These are phyloP conservation scores for Drosophila bocqueti DNA, from an alignment of 1,140 invertebrate species.

Conservation along the genomic window DNA sequence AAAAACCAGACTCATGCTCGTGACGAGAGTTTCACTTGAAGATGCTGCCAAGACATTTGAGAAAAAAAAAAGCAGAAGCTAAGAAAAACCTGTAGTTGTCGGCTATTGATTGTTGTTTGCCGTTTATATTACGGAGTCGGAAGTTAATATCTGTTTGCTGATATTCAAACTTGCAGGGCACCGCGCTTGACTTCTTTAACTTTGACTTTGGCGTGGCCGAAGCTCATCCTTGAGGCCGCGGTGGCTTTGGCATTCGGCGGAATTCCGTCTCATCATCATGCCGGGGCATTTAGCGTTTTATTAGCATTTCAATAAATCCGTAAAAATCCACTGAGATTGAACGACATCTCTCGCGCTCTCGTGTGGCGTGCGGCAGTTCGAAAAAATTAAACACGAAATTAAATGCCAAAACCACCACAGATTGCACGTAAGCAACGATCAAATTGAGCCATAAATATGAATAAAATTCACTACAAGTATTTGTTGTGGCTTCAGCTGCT, in stretches of 20 bases:
- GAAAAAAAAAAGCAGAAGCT: not conserved
- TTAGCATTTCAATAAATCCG: conserved; percentile 64
- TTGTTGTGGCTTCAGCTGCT: conserved; percentile 23
- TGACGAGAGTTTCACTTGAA: conserved; percentile 57
- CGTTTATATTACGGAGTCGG: conserved; percentile 38
- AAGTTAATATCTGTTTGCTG: conserved; percentile 27
- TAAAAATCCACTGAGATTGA: conserved; percentile 11
- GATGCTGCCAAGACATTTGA: conserved; percentile 47
- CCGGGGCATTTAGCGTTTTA: conserved; percentile 50
- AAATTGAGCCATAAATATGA: conserved; percentile 70
- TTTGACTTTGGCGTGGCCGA: conserved; percentile 16
- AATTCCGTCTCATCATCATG: conserved; percentile 34
- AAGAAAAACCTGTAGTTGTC: conserved; percentile 52
- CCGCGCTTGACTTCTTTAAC: conserved; percentile 24
- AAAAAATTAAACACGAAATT: conserved; percentile 19
- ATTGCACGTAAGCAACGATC: conserved; percentile 48
- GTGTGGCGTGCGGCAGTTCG: conserved; percentile 38
- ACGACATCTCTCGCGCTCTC: conserved; percentile 24
- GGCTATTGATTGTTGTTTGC: conserved; percentile 33
- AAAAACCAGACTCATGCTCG: conserved; percentile 30
- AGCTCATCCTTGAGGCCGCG: conserved; percentile 33
- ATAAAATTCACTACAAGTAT: conserved; percentile 32
- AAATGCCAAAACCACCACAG: conserved; percentile 32
- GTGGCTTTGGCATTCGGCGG: conserved; percentile 9
- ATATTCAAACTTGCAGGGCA: conserved; percentile 23